A percentile compares a stretch with the other conserved stretches of the same genome.
phyloP scores from a whole-genome alignment of 2,113 vertebrate species.

The Prunella fulvescens region DNA sequence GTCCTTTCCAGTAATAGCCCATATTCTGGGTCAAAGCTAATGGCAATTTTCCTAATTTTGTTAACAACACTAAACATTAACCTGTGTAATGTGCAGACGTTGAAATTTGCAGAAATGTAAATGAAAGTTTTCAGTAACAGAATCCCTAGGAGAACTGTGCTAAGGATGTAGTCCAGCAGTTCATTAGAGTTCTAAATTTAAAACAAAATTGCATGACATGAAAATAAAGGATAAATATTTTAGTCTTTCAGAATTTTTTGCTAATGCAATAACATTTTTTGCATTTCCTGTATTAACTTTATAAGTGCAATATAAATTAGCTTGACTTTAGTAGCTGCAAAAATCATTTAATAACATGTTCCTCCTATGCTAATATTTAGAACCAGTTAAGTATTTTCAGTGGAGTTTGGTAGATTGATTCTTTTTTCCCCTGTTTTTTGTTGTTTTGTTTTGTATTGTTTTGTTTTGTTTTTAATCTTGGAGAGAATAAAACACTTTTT shows the following conservation, averaged over 20 bases:
- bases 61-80: conserved; percentile 13
- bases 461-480: neutral
- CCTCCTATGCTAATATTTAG: neutral
- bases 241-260: neutral
- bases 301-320: neutral
- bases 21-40: neutral
- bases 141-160: neutral
- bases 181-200: neutral
- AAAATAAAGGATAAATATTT: neutral
- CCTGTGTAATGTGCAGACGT: neutral
- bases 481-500: neutral
- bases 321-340: neutral
- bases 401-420: neutral
- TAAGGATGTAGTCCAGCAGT: neutral
- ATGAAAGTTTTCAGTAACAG: neutral
- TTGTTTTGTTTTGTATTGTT: no score
- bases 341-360: neutral
- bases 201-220: neutral
- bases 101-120: neutral
- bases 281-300: neutral
- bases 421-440: neutral
- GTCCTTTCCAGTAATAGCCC: neutral
- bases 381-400: neutral
- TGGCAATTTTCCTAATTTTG: neutral
- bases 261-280: neutral